Evolutionary conservation across 92 coral and sea anemone species (phyloP).

Genomic region (Nematostella vectensis): DNA sequence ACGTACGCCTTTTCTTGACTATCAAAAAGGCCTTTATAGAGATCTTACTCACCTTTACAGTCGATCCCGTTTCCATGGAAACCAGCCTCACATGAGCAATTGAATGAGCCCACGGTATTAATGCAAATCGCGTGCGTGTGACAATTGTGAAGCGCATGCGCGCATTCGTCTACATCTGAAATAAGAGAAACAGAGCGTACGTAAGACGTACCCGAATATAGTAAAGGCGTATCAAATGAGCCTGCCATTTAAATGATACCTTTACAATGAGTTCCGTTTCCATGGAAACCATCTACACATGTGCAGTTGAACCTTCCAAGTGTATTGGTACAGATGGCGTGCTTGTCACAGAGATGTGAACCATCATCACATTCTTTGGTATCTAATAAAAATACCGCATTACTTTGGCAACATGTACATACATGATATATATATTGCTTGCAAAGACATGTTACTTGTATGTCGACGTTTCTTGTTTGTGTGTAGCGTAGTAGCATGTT

Average conservation of each 20-base stretch:
- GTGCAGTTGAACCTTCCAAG: neutral
- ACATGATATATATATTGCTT: too few relatives aligned
- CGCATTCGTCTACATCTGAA: neutral
- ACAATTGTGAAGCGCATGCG: neutral
- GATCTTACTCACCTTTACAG: neutral
- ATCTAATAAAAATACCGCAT: too few relatives aligned
- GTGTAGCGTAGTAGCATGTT: too few relatives aligned
- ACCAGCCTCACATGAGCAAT: neutral
- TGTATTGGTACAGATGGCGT: neutral
- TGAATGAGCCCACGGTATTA: neutral
- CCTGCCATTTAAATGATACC: conserved; percentile 9
- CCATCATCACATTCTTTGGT: neutral
- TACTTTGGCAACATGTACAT: too few relatives aligned
- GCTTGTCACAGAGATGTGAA: neutral
- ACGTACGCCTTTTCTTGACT: neutral
- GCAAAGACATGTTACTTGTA: too few relatives aligned
- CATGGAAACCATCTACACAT: conserved; percentile 11
- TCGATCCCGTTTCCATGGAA: neutral
- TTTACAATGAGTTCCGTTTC: conserved; percentile 18
- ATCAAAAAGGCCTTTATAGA: neutral
- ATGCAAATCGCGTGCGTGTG: neutral
- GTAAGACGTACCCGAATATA: too few relatives aligned
- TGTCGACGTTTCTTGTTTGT: too few relatives aligned
- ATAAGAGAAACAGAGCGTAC: neutral
- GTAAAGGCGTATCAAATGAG: too few relatives aligned